Conservation (phyloP, 2,113 vertebrate genomes). For the Pseudorasbora parva region DNA sequence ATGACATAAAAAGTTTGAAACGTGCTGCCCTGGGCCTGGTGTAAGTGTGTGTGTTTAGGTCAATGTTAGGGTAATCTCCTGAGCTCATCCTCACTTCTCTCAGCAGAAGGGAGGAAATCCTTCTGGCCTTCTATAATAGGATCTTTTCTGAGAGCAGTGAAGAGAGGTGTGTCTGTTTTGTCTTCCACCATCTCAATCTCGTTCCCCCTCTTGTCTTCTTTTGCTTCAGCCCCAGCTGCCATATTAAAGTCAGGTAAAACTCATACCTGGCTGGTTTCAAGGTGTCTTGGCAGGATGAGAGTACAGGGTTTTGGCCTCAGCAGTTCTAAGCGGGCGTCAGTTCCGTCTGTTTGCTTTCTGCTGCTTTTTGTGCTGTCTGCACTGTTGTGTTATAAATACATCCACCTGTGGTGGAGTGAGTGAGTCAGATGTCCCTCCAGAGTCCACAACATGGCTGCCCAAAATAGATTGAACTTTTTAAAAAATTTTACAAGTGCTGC, state of each 20-base stretch:
- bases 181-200: neutral
- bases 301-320: conserved; percentile 7
- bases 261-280: neutral
- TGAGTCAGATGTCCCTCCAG: conserved; percentile 33
- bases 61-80: conserved; percentile 63
- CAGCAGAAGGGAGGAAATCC: conserved; percentile 60
- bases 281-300: neutral
- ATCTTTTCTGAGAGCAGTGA: conserved; percentile 53
- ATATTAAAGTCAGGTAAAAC: conserved; percentile 4
- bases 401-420: conserved; percentile 39
- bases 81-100: conserved; percentile 63
- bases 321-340: neutral
- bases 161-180: conserved; percentile 15
- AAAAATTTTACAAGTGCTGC: neutral
- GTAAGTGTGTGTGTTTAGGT: conserved; percentile 27
- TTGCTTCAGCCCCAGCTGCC: neutral
- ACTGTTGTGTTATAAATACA: conserved; percentile 6
- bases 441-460: neutral
- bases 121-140: conserved; percentile 65
- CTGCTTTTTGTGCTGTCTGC: neutral
- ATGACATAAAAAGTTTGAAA: neutral
- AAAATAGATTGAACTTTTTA: neutral
- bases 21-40: conserved; percentile 7
- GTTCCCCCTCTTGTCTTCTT: neutral
- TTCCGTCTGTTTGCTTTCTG: neutral